Base-by-base conservation (phyloP, 2,888 invertebrate species). In the Pachymerium ferrugineum region DNA sequence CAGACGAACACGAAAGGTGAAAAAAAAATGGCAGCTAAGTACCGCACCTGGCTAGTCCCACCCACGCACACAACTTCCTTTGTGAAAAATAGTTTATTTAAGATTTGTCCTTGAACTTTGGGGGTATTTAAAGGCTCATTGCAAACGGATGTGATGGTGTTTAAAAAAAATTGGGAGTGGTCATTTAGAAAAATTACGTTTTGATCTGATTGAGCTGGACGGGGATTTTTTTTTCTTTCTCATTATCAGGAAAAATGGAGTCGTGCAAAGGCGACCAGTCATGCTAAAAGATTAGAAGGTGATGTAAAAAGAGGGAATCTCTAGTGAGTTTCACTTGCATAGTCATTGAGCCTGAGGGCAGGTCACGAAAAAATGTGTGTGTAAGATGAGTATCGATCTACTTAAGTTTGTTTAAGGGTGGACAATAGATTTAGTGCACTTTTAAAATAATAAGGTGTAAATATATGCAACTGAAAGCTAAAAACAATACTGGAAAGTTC, bases 211-310 rank as follows among this genome's bases (percentile, higher is more conserved):
- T 19, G 25, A 54, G 6, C 54, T 14, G 25, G 54, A 14, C 54
- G 54, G 54, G 25, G n/a, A n/a, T n/a, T n/a, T n/a, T n/a, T n/a
- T 25, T 54, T 54, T 54, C 25, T 22, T 54, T 25, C 54, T 54
- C 54, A 54, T 54, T 54, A 54, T 54, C 54, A 54, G 22, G 54
- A 54, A 54, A 54, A 54, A 54, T 54, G 25, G 54, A 54, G 54
- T 54, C 54, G 54, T 25, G 54, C 25, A 25, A 54, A 54, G n/a
- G 22, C 54, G 54, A 54, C 54, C 54, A 54, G 54, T 54, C 54
- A 54, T 54, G 54, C 54, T 54, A 54, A 2, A 54, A 54, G 54
- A 54, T 54, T 54, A 54, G n/a, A 54, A 54, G 54, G 54, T 54
- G n/a, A n/a, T n/a, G n/a, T 54, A 54, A 54, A 47, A 16, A 16